These are phyloP conservation scores for Odontocolon sp. DNA, from an alignment of 2,888 invertebrate genomes.

Conservation along the genomic window DNA sequence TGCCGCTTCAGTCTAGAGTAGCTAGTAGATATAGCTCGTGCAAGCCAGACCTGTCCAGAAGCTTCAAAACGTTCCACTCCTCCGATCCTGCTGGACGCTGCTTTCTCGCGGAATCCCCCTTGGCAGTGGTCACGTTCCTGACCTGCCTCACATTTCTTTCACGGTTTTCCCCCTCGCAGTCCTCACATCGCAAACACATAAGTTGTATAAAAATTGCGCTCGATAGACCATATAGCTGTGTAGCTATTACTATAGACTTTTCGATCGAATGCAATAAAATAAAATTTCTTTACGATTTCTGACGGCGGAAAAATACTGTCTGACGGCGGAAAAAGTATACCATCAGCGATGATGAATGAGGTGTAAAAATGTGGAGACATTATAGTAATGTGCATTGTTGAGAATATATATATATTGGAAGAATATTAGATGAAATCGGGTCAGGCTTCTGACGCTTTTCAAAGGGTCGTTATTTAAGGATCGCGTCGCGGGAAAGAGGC, in stretches of 20 bases:
- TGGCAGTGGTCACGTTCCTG: conserved; percentile 56
- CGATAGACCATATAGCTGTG: conserved; percentile 8
- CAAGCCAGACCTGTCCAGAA: conserved; percentile 14
- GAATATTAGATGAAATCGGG: too few species aligned
- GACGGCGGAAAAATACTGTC: not conserved
- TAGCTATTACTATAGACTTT: not conserved
- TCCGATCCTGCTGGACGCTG: conserved; percentile 2
- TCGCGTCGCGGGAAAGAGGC: not conserved
- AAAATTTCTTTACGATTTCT: conserved; percentile 42
- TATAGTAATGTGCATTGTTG: not conserved
- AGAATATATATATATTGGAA: not conserved
- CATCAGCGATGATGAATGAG: conserved; percentile 38
- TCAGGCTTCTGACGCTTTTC: too few species aligned
- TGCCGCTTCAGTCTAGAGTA: conserved; percentile 34
- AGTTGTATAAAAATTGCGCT: conserved; percentile 52
- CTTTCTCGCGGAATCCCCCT: not conserved
- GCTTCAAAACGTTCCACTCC: conserved; percentile 32
- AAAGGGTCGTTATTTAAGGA: conserved; percentile 33
- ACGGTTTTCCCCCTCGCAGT: not conserved
- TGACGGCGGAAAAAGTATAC: not conserved
- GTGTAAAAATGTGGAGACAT: not conserved
- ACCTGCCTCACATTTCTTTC: conserved; percentile 54
- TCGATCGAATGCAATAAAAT: conserved; percentile 38
- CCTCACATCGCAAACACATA: conserved; percentile 41
- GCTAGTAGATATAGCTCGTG: conserved; percentile 35